Evolutionary conservation across 1,140 invertebrate species (phyloP), one percentile per base, ranked within the genome.

Genomic region (Musca vetustissima): DNA sequence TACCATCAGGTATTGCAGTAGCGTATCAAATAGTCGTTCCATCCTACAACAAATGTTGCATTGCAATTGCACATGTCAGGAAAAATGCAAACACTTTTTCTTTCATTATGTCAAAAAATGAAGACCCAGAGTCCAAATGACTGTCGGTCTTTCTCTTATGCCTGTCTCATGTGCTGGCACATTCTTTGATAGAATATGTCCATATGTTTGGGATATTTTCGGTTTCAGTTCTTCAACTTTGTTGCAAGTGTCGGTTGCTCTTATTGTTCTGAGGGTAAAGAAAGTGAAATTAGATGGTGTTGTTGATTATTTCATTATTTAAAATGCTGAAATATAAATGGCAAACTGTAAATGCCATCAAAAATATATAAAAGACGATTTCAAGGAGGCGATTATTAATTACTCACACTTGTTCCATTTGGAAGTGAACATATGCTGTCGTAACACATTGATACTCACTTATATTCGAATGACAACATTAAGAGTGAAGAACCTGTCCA

Each of bases 391-490:
- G 36, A 61, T 61, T 36, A 61, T 61, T 36, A 61, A 61, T 61
- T 61, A 36, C 28, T 21, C n/a, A 61, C 57, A 61, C 57, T 61
- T 61, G 57, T 36, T 61, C 36, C 36, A 43, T 43, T 43, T 11
- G 13, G 11, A 43, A 43, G 36, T 13, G 36, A 43, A 43, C 36
- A 43, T 43, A 43, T 43, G 36, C 36, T 8, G 36, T 43, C 36
- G 28, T 32, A 32, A 43, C 36, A 11, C 36, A 43, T 11, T 43
- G 6, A 13, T 43, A 13, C 1, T 43, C 11, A 8, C 36, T 43
- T 43, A 43, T 11, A 43, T 13, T 6, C 36, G 36, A 43, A 43
- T 43, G 11, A 43, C 36, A 43, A 13, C 36, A 43, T 28, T 28
- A 3, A 28, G 3, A 4, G 3, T 28, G 28, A 28, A 43, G 36